Evolutionary conservation across 2,888 invertebrate species (phyloP).

Genomic region (Habrosyne pyritoides): DNA sequence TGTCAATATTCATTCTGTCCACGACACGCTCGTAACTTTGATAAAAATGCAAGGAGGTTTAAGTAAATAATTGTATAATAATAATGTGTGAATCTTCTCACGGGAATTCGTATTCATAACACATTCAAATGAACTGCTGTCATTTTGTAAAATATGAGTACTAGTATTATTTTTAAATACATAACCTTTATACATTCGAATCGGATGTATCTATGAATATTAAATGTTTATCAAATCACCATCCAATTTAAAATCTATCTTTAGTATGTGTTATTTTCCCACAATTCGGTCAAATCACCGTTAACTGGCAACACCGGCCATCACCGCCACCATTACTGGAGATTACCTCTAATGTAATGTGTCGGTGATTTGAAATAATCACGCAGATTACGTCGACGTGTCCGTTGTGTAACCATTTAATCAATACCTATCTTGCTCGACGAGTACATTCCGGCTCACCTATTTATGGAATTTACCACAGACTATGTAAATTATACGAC

Average conservation of each 20-base stretch:
- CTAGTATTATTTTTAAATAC: constrained; percentile 18
- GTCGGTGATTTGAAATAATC: constrained; percentile 81
- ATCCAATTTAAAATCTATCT: constrained; percentile 9
- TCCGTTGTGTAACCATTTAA: constrained; percentile 62
- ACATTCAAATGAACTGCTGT: constrained; percentile 30
- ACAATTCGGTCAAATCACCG: constrained; percentile 42
- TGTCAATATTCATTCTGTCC: constrained; percentile 60
- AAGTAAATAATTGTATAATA: constrained; percentile 49
- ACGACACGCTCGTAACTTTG: constrained; percentile 43
- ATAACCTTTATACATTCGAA: constrained; percentile 2
- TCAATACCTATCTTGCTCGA: constrained; percentile 48
- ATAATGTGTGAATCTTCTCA: constrained; percentile 41
- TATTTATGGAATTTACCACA: constrained; percentile 25
- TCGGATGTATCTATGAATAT: constrained; percentile 27
- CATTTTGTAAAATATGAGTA: constrained; percentile 28
- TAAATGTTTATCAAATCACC: constrained; percentile 16
- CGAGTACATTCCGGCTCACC: constrained; percentile 14
- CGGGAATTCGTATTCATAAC: constrained; percentile 25
- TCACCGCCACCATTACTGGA: constrained; percentile 68
- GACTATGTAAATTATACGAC: constrained; percentile 4
- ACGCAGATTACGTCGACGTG: constrained; percentile 67
- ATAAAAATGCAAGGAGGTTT: constrained; percentile 43
- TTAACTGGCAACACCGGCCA: constrained; percentile 62
- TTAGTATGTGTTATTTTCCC: constrained; percentile 42
- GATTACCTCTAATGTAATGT: constrained; percentile 80